These are phyloP conservation scores for Druon quercuslanigerum DNA, from an alignment of 1,140 invertebrate genomes.

Conservation along the genomic window DNA sequence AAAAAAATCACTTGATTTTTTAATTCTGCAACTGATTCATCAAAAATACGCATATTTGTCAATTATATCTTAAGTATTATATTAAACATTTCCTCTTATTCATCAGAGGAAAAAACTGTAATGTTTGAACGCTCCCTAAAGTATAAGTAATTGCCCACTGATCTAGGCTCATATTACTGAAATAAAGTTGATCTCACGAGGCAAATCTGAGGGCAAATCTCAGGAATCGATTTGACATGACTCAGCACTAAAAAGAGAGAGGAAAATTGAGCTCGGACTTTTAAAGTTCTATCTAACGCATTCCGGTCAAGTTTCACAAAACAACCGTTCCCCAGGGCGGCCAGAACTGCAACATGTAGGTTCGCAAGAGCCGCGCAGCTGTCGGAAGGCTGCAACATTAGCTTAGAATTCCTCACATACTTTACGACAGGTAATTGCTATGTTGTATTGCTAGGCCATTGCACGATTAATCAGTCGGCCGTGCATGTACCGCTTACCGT, in stretches of 20 bases:
- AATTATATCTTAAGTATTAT: too few species aligned
- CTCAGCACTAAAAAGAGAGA: slow-evolving; percentile 15
- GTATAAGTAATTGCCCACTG: neutral
- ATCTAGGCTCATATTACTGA: neutral
- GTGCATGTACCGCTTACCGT: slow-evolving; percentile 28
- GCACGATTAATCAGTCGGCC: slow-evolving; percentile 24
- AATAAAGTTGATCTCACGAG: slow-evolving; percentile 3
- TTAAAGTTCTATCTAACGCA: neutral
- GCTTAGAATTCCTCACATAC: slow-evolving; percentile 12
- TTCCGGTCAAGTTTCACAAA: slow-evolving; percentile 24
- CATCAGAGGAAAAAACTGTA: too few species aligned
- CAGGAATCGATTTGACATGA: slow-evolving; percentile 15
- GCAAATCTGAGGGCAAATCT: neutral
- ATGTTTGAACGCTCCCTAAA: neutral
- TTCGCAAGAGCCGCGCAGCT: neutral
- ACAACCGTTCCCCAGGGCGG: neutral
- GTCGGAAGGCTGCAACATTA: slow-evolving; percentile 27
- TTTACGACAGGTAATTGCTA: slow-evolving; percentile 29
- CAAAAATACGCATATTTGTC: too few species aligned
- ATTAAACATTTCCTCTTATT: too few species aligned
- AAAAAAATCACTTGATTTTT: too few species aligned
- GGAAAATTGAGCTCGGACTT: slow-evolving; percentile 8
- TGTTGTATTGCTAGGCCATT: slow-evolving; percentile 24
- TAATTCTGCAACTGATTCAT: too few species aligned
- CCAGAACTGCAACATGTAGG: neutral